Base-by-base conservation (phyloP, 2,888 invertebrate species). In the Pheosia gnoma region DNA sequence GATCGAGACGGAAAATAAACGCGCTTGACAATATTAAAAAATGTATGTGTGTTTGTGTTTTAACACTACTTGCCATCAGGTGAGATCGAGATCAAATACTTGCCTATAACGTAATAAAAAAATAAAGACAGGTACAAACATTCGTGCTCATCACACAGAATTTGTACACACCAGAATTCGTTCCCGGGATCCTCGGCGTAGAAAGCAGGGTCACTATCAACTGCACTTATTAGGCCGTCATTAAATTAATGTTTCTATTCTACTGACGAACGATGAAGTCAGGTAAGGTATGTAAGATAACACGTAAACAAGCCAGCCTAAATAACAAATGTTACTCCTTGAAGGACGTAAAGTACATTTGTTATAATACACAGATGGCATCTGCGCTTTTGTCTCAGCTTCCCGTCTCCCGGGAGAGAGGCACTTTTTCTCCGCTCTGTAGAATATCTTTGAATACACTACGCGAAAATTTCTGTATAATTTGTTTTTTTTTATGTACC, bases 401-500 rank as follows among this genome's bases (percentile, higher is more conserved):
- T 25, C 51, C 10, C 51, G 51, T 4, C 53, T 53, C 53, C 53
- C 37, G 37, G 5, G 53, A 53, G 53, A 37, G 10, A 10, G 8
- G 8, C 52, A 25, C 5, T 53, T 53, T 37, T 53, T 53, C 37
- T 4, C 37, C 25, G 25, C 53, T 53, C 11, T 37, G 38, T 37
- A 53, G 38, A 53, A 53, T 53, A 38, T 53, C 53, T 53, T 53
- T 53, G 37, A 53, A 53, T 53, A 53, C 38, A 53, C 37, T 53
- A 6, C 38, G 10, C 53, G 53, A 37, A 36, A 38, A 53, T 11
- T 10, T 37, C 53, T 53, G 53, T 53, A 36, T 52, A 53, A 53
- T 38, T 37, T 37, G 37, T 6, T 53, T 53, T 53, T 37, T n/a
- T 25, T 25, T 25, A 25, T 25, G 25, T 25, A 25, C 25, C 25